phyloP scores from a whole-genome alignment of 2,113 vertebrate genomes.

The Phyllopteryx taeniolatus region DNA sequence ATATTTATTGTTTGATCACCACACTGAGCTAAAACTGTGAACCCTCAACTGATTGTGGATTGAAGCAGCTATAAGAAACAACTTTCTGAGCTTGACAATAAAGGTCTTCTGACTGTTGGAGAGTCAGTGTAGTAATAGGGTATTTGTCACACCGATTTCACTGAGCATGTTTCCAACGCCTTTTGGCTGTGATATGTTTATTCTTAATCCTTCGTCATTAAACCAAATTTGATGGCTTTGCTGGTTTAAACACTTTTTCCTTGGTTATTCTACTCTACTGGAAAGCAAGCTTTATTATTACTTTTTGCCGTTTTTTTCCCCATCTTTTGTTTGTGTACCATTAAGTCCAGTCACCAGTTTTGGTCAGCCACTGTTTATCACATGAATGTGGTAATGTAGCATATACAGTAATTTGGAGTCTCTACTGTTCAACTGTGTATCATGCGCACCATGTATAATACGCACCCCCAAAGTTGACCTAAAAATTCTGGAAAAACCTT shows the following conservation, averaged over 20 bases:
- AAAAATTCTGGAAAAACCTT: too few species aligned
- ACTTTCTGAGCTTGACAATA: slow-evolving; percentile 2
- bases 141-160: neutral
- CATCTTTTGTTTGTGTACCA: neutral
- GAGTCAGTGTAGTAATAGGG: neutral
- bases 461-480: too few species aligned
- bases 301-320: neutral
- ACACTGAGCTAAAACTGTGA: slow-evolving; percentile 34
- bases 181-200: neutral
- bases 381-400: too few species aligned
- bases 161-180: neutral
- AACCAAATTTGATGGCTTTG: neutral
- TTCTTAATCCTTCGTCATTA: neutral
- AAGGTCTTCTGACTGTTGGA: slow-evolving; percentile 7
- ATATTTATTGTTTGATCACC: slow-evolving; percentile 35
- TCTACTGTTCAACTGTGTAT: neutral
- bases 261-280: neutral
- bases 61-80: neutral
- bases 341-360: neutral
- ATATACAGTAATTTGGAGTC: neutral
- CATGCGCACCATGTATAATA: too few species aligned
- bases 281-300: neutral
- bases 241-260: neutral
- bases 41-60: slow-evolving; percentile 35
- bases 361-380: too few species aligned